phyloP scores from a whole-genome alignment of 2,797 vertebrate genomes.

The Anisognathus igniventris region DNA sequence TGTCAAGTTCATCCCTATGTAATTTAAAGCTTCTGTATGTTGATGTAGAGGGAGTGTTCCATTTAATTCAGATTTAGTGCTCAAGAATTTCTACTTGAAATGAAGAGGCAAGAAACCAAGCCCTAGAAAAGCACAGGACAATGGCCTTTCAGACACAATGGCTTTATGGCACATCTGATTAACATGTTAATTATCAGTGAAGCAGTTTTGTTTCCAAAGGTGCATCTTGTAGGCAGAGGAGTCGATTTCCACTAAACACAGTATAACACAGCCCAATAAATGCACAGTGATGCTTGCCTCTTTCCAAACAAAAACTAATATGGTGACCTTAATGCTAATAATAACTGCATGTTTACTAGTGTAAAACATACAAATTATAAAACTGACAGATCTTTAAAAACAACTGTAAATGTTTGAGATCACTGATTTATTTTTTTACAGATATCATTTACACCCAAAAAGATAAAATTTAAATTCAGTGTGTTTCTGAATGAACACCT shows the following conservation, averaged over 20 bases:
- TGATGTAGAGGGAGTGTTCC: neutral
- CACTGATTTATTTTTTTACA: neutral
- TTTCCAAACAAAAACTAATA: neutral
- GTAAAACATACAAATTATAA: neutral
- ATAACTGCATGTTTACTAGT: neutral
- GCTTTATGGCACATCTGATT: neutral
- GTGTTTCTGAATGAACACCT: neutral
- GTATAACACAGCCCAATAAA: neutral
- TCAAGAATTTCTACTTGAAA: neutral
- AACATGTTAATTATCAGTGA: neutral
- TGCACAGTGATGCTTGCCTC: neutral
- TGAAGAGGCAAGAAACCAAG: neutral
- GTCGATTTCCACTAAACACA: neutral
- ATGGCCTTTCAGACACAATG: neutral
- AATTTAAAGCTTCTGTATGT: neutral
- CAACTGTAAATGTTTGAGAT: neutral
- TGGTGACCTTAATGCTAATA: neutral
- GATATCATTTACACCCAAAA: neutral
- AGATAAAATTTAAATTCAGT: neutral
- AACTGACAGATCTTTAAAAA: neutral
- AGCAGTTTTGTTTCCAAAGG: neutral
- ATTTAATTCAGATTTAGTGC: neutral
- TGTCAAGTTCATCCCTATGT: neutral
- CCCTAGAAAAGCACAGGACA: neutral
- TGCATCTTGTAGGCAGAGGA: neutral